Evolutionary conservation across 2,888 invertebrate genomes (phyloP).

Genomic region (Agrenia bidenticulata): DNA sequence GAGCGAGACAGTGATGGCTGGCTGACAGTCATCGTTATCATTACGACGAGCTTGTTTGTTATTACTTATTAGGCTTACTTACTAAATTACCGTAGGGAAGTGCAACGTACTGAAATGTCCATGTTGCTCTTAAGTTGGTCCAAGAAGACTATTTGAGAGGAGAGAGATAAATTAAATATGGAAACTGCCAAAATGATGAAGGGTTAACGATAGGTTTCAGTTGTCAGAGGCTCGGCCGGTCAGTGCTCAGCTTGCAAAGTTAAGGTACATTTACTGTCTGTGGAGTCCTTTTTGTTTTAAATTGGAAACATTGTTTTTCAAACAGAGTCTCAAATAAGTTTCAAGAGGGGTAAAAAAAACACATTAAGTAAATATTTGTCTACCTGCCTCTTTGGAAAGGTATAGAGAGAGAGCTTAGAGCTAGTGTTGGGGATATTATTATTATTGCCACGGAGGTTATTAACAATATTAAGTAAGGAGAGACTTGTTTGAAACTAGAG

Average conservation of each 20-base stretch:
- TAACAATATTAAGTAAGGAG: neutral
- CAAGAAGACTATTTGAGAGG: constrained; percentile 13
- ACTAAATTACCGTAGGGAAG: no score
- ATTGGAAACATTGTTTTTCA: no score
- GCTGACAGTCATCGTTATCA: neutral
- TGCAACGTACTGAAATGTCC: neutral
- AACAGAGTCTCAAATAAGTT: no score
- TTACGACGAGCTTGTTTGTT: constrained; percentile 4
- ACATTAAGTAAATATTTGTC: constrained; percentile 34
- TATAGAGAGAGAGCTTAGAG: neutral
- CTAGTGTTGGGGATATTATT: no score
- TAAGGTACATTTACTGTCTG: no score
- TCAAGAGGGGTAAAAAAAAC: constrained; percentile 2
- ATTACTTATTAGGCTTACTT: neutral
- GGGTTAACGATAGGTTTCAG: constrained; percentile 29
- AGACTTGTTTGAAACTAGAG: neutral
- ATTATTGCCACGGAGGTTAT: no score
- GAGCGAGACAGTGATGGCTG: no score
- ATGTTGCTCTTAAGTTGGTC: neutral
- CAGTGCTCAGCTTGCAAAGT: neutral
- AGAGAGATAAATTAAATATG: constrained; percentile 46
- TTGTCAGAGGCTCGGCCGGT: neutral
- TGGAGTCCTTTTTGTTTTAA: no score
- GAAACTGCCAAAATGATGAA: constrained; percentile 41
- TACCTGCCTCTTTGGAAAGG: constrained; percentile 15